Evolutionary conservation across 2,888 invertebrate species (phyloP).

Genomic region (Subacronicta megacephala): DNA sequence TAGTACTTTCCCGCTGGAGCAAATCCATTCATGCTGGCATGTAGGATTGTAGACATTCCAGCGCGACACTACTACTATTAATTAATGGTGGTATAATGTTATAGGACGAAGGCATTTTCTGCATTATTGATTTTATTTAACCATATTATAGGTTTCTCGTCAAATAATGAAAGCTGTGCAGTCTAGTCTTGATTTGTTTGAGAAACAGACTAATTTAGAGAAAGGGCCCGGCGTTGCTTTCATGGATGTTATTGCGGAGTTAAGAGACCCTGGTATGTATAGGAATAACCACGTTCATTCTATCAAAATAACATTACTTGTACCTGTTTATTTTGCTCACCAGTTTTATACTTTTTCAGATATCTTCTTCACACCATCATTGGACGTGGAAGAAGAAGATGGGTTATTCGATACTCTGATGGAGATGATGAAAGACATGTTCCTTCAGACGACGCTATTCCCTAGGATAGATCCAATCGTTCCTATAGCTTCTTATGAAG

Average conservation of each 20-base stretch:
- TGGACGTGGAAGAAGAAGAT: constrained; percentile 91
- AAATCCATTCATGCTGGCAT: no score
- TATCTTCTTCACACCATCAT: constrained; percentile 93
- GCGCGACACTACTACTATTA: not conserved
- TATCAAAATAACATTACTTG: not conserved
- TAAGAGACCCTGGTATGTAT: constrained; percentile 91
- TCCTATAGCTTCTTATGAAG: constrained; percentile 80
- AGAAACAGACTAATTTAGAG: constrained; percentile 90
- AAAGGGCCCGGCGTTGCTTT: constrained; percentile 91
- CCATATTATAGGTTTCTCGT: constrained; percentile 73
- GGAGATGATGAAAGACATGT: constrained; percentile 93
- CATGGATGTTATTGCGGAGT: constrained; percentile 93
- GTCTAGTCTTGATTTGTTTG: constrained; percentile 89
- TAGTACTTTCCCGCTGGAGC: no score
- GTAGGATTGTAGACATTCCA: no score
- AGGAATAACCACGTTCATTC: no score
- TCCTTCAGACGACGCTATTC: constrained; percentile 93
- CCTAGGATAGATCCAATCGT: constrained; percentile 90
- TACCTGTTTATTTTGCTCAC: not conserved
- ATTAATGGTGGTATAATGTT: no score
- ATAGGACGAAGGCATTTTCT: not conserved
- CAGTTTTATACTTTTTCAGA: constrained; percentile 66
- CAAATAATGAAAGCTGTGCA: constrained; percentile 84
- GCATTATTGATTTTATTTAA: not conserved
- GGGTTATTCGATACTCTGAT: constrained; percentile 92